A percentile compares a stretch with the other conserved stretches of the same genome.
Evolutionary conservation across 2,888 invertebrate species (phyloP).

Genomic region (Trachelus iudaicus): DNA sequence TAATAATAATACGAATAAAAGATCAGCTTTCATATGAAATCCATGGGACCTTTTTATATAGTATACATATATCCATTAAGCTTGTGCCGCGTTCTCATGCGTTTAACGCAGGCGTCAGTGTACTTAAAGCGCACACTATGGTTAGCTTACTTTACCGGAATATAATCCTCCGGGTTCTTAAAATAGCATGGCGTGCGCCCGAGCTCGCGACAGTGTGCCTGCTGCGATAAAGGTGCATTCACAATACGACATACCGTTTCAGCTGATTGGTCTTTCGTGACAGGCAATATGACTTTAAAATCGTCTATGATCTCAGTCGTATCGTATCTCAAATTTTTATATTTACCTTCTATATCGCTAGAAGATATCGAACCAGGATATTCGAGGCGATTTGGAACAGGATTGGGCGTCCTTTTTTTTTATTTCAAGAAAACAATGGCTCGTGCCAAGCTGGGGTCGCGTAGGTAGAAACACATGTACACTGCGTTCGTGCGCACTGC

Average conservation of each 20-base stretch:
- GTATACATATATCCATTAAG: not conserved
- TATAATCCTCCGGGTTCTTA: constrained; percentile 12
- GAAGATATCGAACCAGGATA: not conserved
- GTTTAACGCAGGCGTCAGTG: constrained; percentile 25
- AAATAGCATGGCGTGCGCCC: constrained; percentile 8
- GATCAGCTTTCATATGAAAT: not conserved
- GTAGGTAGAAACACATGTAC: not conserved
- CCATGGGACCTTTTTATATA: not conserved
- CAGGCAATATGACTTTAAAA: not conserved
- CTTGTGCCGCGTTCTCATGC: not conserved
- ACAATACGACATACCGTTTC: not conserved
- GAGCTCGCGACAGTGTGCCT: not conserved
- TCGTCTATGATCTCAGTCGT: not conserved
- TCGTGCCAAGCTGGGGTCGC: not conserved
- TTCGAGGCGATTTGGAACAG: not conserved
- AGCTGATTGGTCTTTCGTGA: not conserved
- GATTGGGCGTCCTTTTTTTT: not conserved
- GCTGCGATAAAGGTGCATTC: not conserved
- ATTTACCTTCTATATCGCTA: not conserved
- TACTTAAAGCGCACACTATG: constrained; percentile 30
- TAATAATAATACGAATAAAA: not conserved
- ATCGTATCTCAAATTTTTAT: not conserved
- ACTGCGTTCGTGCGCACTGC: not conserved
- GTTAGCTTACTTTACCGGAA: constrained; percentile 11
- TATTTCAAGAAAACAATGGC: not conserved